A percentile compares a stretch with the other conserved stretches of the same genome.
Evolutionary conservation across 2,888 invertebrate genomes (phyloP).

Genomic region (Gerris lacustris): DNA sequence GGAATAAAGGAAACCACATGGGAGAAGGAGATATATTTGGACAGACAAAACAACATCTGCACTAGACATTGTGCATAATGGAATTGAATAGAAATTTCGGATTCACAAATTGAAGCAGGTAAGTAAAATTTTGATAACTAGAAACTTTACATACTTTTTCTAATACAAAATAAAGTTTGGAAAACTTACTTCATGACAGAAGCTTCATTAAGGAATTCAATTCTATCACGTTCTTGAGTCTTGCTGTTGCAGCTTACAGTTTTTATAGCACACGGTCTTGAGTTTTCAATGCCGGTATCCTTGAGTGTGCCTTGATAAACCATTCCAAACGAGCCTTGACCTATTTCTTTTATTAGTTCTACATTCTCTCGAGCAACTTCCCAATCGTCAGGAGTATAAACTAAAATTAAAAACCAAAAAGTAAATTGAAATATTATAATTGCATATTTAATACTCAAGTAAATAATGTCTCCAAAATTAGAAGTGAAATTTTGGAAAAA

Average conservation of each 20-base stretch:
- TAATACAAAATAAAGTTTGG: too few relatives aligned
- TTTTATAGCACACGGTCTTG: constrained; percentile 47
- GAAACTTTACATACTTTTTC: too few relatives aligned
- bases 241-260: constrained; percentile 49
- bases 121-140: too few relatives aligned
- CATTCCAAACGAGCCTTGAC: constrained; percentile 62
- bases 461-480: neutral
- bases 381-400: constrained; percentile 57
- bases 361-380: constrained; percentile 52
- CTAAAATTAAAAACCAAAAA: constrained; percentile 21
- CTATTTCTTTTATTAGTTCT: constrained; percentile 44
- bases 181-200: constrained; percentile 55
- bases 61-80: too few relatives aligned
- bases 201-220: constrained; percentile 57
- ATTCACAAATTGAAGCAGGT: too few relatives aligned
- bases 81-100: too few relatives aligned
- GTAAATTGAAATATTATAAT: neutral
- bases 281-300: constrained; percentile 14
- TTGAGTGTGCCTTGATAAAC: constrained; percentile 49
- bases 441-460: neutral
- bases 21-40: too few relatives aligned
- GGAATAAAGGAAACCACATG: too few relatives aligned
- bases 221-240: constrained; percentile 47
- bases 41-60: too few relatives aligned
- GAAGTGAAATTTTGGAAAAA: neutral